These are phyloP conservation scores for Platyscapa corneri DNA, from an alignment of 1,140 invertebrate species.

Conservation along the genomic window DNA sequence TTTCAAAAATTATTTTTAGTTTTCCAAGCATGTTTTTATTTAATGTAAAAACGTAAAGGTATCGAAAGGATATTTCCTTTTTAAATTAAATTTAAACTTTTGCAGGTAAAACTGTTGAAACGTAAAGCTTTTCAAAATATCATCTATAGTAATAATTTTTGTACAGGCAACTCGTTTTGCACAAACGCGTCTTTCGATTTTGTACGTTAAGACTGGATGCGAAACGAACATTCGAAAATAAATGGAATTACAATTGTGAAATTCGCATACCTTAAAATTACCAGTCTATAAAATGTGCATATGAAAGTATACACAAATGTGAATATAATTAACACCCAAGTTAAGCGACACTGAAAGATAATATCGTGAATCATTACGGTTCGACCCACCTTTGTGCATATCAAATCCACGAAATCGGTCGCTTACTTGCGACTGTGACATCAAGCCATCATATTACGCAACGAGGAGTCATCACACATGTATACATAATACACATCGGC, in stretches of 20 bases:
- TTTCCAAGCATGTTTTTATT: no score
- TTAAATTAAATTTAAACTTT: no score
- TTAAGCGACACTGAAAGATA: constrained; percentile 4
- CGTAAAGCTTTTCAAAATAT: no score
- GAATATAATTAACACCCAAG: not conserved
- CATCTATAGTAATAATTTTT: not conserved
- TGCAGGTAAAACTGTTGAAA: no score
- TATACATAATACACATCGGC: constrained; percentile 1
- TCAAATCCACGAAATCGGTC: constrained; percentile 1
- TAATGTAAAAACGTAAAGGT: no score
- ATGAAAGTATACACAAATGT: not conserved
- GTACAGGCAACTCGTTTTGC: not conserved
- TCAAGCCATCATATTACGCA: constrained; percentile 21
- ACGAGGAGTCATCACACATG: not conserved
- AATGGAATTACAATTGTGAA: not conserved
- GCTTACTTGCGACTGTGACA: not conserved
- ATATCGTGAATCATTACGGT: constrained; percentile 18
- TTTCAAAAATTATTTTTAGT: no score
- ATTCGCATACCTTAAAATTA: not conserved
- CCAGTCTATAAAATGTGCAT: not conserved
- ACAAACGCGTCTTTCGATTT: not conserved
- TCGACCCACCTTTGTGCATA: constrained; percentile 10
- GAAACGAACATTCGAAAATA: not conserved
- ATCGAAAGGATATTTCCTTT: no score
- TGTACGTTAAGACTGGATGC: not conserved